Conservation (phyloP, 2,797 vertebrate species). For the Tapirus indicus region DNA sequence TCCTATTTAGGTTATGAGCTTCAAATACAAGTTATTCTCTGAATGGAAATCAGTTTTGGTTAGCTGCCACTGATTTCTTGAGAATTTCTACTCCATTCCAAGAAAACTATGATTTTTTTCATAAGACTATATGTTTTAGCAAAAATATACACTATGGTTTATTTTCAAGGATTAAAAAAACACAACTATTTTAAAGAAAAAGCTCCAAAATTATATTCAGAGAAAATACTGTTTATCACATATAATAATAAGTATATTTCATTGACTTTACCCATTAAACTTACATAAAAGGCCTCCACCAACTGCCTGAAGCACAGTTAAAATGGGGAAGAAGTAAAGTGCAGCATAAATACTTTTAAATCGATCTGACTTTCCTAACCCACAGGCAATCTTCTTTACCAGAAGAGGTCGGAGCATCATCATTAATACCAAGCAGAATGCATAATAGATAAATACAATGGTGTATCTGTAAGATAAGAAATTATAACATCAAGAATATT, state of each 20-base stretch:
- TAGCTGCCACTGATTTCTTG: neutral
- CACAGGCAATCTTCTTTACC: conserved; percentile 98
- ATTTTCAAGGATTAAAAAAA: conserved; percentile 25
- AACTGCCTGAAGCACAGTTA: conserved; percentile 97
- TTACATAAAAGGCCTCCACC: conserved; percentile 98
- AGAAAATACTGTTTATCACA: neutral
- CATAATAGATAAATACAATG: conserved; percentile 98
- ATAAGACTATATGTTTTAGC: conserved; percentile 24
- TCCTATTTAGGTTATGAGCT: neutral
- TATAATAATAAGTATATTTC: neutral
- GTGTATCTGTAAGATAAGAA: conserved; percentile 92
- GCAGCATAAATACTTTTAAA: conserved; percentile 99
- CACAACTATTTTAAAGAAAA: conserved; percentile 22
- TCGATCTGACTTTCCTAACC: conserved; percentile 96
- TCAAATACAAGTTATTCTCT: conserved; percentile 6
- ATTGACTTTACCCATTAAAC: conserved; percentile 78
- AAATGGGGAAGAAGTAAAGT: conserved; percentile 98
- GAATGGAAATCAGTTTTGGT: conserved; percentile 46
- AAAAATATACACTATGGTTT: neutral
- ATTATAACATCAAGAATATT: neutral
- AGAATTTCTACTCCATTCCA: conserved; percentile 26
- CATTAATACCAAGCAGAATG: conserved; percentile 97
- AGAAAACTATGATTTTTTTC: neutral
- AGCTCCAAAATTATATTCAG: neutral
- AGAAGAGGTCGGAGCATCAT: conserved; percentile 98